A percentile compares a stretch with the other conserved stretches of the same genome.
Evolutionary conservation across 2,113 vertebrate genomes (phyloP).

Genomic region (Crotalus horridus): DNA sequence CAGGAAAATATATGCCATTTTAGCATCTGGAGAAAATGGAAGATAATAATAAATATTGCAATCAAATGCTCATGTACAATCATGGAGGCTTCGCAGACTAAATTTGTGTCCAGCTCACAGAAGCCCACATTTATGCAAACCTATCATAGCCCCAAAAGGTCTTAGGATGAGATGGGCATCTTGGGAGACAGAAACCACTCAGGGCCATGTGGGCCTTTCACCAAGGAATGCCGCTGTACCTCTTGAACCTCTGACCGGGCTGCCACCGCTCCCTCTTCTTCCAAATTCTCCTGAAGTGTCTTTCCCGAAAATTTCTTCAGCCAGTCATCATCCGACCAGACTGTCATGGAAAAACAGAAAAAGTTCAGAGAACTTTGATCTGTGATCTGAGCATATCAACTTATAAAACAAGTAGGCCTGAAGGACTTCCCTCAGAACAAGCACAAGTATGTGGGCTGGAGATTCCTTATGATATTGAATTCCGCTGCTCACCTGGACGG

Average conservation of each 20-base stretch:
- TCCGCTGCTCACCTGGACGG: constrained; percentile 79
- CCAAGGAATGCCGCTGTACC: constrained; percentile 51
- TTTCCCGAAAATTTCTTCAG: constrained; percentile 97
- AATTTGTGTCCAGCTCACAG: background rate
- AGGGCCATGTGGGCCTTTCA: background rate
- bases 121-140: background rate
- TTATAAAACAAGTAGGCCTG: background rate
- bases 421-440: background rate
- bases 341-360: constrained; percentile 55
- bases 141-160: background rate
- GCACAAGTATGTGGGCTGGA: background rate
- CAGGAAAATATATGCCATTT: background rate
- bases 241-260: constrained; percentile 75
- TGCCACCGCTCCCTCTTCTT: constrained; percentile 70
- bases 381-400: background rate
- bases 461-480: too few species aligned
- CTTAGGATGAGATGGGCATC: fast-evolving
- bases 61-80: background rate
- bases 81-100: background rate
- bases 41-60: background rate
- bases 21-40: background rate
- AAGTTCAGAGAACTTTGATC: background rate
- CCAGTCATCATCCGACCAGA: constrained; percentile 98
- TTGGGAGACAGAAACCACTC: fast-evolving
- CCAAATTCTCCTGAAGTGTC: constrained; percentile 85